Conservation (phyloP, 2,888 invertebrate species). For the Caenorhabditis virilis region DNA sequence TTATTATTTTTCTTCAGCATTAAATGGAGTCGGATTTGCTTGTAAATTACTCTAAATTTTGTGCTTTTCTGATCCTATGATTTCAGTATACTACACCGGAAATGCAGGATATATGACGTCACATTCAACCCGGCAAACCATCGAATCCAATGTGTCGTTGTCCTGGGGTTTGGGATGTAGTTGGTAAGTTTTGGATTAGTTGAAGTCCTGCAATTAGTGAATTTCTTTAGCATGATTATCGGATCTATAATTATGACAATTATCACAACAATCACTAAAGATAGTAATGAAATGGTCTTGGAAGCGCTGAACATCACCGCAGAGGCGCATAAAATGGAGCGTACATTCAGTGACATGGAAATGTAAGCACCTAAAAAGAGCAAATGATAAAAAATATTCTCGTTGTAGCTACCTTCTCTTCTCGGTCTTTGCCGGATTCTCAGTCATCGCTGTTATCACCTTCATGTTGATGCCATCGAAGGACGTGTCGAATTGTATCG, state of each 20-base stretch:
- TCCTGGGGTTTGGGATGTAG: slow-evolving; percentile 42
- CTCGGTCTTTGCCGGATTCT: slow-evolving; percentile 28
- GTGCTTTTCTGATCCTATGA: no score
- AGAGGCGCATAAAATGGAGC: slow-evolving; percentile 4
- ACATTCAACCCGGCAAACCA: slow-evolving; percentile 42
- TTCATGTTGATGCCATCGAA: slow-evolving; percentile 39
- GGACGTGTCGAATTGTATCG: slow-evolving; percentile 39
- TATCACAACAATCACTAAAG: slow-evolving; percentile 10
- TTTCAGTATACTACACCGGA: slow-evolving; percentile 44
- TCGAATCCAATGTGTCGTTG: slow-evolving; percentile 38
- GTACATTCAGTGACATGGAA: slow-evolving; percentile 36
- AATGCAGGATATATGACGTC: slow-evolving; percentile 42
- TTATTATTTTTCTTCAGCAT: slow-evolving; percentile 40
- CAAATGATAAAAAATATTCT: not conserved
- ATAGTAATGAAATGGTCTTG: not conserved
- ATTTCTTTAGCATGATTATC: slow-evolving; percentile 25
- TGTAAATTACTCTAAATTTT: no score
- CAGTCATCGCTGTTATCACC: slow-evolving; percentile 31
- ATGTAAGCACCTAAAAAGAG: slow-evolving; percentile 16
- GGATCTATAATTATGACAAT: slow-evolving; percentile 19
- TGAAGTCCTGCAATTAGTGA: not conserved
- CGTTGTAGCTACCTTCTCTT: slow-evolving; percentile 25
- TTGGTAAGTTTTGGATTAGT: slow-evolving; percentile 27
- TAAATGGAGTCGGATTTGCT: slow-evolving; percentile 51
- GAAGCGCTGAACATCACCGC: slow-evolving; percentile 8